A percentile compares a stretch with the other conserved stretches of the same genome.
Conservation (phyloP, 2,888 invertebrate species). For the Limnephilus auricula region DNA sequence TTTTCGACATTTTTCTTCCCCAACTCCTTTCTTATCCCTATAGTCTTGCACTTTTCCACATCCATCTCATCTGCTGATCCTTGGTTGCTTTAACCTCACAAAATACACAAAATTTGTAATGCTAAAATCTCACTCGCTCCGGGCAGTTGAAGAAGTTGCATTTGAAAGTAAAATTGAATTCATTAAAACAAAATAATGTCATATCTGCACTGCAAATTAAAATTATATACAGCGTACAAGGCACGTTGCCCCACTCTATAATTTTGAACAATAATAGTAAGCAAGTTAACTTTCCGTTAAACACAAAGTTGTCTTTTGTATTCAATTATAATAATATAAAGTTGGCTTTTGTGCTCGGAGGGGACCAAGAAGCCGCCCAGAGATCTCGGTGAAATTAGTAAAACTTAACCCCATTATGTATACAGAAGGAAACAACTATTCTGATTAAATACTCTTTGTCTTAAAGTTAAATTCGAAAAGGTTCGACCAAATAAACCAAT, state of each 20-base stretch:
- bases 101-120: neutral
- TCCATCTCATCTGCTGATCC: neutral
- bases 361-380: neutral
- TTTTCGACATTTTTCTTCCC: too few species aligned
- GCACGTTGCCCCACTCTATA: neutral
- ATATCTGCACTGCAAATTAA: neutral
- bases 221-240: neutral
- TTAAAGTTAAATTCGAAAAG: slow-evolving; percentile 6
- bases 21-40: too few species aligned
- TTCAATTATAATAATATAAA: neutral
- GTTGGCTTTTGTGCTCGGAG: neutral
- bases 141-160: neutral
- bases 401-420: slow-evolving; percentile 23
- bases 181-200: neutral
- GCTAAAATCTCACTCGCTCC: neutral
- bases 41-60: too few species aligned
- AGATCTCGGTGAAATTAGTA: neutral
- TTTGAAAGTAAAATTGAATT: neutral
- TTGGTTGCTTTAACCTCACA: neutral
- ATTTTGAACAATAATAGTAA: neutral
- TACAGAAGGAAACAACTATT: slow-evolving; percentile 6
- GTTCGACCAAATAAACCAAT: neutral
- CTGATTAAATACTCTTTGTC: slow-evolving; percentile 26
- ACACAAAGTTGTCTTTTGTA: neutral
- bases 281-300: neutral